Evolutionary conservation across 2,797 vertebrate species (phyloP).

Genomic region (Mormyrops attenuatus): DNA sequence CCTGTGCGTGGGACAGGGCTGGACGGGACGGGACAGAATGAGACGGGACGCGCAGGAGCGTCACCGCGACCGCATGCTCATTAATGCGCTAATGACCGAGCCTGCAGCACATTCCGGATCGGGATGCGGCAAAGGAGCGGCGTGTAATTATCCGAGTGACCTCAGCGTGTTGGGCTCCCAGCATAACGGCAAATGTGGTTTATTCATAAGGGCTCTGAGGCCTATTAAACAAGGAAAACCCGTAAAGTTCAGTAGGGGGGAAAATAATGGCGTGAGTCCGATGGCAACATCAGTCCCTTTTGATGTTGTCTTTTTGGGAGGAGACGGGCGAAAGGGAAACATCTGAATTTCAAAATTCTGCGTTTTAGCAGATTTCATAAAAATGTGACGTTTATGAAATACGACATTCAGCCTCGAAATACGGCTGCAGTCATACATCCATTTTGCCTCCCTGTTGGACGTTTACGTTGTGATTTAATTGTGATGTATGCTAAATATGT

Average conservation of each 20-base stretch:
- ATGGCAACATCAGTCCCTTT: neutral
- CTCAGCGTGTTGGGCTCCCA: constrained; percentile 28
- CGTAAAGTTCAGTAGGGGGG: constrained; percentile 28
- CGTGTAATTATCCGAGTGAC: constrained; percentile 29
- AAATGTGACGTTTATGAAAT: neutral
- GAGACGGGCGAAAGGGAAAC: neutral
- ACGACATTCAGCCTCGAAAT: neutral
- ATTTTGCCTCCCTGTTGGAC: neutral
- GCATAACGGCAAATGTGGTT: constrained; percentile 28
- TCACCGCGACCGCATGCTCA: constrained; percentile 16
- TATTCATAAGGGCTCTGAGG: constrained; percentile 11
- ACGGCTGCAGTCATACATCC: neutral
- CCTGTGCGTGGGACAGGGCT: neutral
- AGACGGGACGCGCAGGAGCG: neutral
- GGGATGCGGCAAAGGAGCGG: neutral
- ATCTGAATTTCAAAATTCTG: neutral
- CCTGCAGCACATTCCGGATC: constrained; percentile 24
- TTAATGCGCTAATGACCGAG: constrained; percentile 29
- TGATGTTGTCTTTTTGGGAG: constrained; percentile 2
- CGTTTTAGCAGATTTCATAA: neutral
- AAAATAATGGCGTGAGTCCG: constrained; percentile 24
- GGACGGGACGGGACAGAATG: neutral
- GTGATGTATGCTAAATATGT: neutral
- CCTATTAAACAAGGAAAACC: constrained; percentile 25
- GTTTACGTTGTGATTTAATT: neutral